These are phyloP conservation scores for Odocoileus hemionus DNA, from an alignment of 2,113 vertebrate species.

Conservation along the genomic window DNA sequence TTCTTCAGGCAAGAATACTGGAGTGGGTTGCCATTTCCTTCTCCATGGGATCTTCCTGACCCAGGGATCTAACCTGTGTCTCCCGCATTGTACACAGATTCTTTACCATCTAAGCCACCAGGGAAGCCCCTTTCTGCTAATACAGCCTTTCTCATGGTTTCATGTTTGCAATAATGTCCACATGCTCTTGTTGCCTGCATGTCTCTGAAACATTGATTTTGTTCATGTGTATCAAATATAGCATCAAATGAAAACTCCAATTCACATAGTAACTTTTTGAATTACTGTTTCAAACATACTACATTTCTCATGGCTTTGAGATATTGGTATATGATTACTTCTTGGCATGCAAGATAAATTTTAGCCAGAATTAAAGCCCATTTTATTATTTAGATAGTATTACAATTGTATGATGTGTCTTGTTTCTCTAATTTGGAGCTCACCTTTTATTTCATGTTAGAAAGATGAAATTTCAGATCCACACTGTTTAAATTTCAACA, in stretches of 20 bases:
- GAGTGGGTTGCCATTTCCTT: not conserved
- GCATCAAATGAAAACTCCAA: not conserved
- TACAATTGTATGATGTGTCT: not conserved
- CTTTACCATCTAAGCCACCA: not conserved
- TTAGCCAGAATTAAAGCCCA: not conserved
- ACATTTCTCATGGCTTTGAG: not conserved
- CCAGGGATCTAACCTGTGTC: not conserved
- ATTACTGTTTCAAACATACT: not conserved
- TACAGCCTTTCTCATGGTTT: not conserved
- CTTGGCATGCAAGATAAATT: not conserved
- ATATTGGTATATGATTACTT: not conserved
- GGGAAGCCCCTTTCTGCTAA: not conserved
- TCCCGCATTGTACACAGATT: not conserved
- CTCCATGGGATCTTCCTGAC: not conserved
- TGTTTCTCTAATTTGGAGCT: not conserved
- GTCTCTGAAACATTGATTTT: not conserved
- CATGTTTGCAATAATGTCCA: not conserved
- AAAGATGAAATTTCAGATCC: not conserved
- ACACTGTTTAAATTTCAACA: not conserved
- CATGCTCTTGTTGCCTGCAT: not conserved
- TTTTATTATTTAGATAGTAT: not conserved
- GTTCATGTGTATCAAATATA: not conserved
- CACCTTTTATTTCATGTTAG: slow-evolving; percentile 19
- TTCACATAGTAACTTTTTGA: not conserved
- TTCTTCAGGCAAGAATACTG: not conserved